Evolutionary conservation across 2,797 vertebrate species (phyloP), one percentile per base, ranked within the genome.

Genomic region (Gambelia wislizenii): DNA sequence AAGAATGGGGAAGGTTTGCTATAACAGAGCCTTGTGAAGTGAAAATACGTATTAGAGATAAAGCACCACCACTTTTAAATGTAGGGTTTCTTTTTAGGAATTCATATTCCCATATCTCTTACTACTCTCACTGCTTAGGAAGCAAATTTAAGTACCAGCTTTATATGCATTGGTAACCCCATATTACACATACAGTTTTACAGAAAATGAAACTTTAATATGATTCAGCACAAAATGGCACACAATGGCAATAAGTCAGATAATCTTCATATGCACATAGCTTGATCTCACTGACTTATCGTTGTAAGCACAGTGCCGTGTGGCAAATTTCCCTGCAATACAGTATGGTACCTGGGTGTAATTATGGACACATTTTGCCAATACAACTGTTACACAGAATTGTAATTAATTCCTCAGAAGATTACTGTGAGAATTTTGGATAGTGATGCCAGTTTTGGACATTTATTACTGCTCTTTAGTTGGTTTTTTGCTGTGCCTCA

Each of bases 181-280:
- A 93, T 92, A 95, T 96, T 94, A 96, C 93, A 92, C 90, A 92
- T 95, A 94, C 89, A 92, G 92, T 95, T 95, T 95, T 95, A 96
- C 92, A 79, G 95, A 97, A 97, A 97, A 97, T 30, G 96, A 97
- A 97, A 97, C 96, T 95, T 95, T 96, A 97, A 95, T 96, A 96
- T 96, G 96, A 97, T 97, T 97, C 97, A 95, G 94, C 96, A 96
- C 95, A 96, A 97, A 97, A 96, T 93, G 92, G 93, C 94, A 96
- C 94, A 94, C 93, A 90, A 94, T 94, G 95, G 92, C 94, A 95
- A 95, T 96, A 96, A 96, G 95, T 97, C 96, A 97, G 95, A 96
- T 94, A 90, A 94, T 96, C 92, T 93, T 96, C 91, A 93, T 96
- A 95, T 92, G 94, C 95, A 95, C 94, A 94, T 94, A 93, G 93